These are phyloP conservation scores for Semibalanus balanoides DNA, from an alignment of 1,140 invertebrate species.

Conservation along the genomic window DNA sequence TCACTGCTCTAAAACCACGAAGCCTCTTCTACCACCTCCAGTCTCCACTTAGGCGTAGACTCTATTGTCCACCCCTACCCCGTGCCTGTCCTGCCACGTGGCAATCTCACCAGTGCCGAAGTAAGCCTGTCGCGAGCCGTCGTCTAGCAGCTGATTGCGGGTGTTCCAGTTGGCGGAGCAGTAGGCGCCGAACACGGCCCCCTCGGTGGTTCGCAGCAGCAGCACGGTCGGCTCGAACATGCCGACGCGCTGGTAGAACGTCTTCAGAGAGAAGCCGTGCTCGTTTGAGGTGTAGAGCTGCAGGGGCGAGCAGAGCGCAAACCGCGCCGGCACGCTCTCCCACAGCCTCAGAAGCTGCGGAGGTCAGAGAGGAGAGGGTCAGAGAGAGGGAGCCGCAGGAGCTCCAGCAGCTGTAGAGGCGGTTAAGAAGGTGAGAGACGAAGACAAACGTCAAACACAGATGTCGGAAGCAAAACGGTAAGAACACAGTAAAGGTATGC, in stretches of 20 bases:
- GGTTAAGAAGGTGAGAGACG: too few relatives aligned
- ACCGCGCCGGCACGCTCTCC: slow-evolving; percentile 87
- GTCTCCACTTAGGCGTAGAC: too few relatives aligned
- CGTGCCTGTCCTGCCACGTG: too few relatives aligned
- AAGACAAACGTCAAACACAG: too few relatives aligned
- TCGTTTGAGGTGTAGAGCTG: slow-evolving; percentile 92
- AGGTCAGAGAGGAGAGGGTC: too few relatives aligned
- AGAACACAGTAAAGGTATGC: too few relatives aligned
- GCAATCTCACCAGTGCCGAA: slow-evolving; percentile 82
- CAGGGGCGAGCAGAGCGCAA: slow-evolving; percentile 86
- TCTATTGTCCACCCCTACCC: too few relatives aligned
- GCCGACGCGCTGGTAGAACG: slow-evolving; percentile 70
- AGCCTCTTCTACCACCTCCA: too few relatives aligned
- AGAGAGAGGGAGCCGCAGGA: neutral
- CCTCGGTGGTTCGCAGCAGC: slow-evolving; percentile 83
- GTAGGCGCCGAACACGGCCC: slow-evolving; percentile 92
- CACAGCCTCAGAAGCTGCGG: slow-evolving; percentile 71
- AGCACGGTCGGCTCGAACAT: slow-evolving; percentile 80
- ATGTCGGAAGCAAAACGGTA: too few relatives aligned
- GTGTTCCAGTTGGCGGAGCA: slow-evolving; percentile 65
- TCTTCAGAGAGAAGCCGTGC: slow-evolving; percentile 85
- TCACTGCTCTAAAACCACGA: too few relatives aligned
- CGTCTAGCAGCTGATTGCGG: slow-evolving; percentile 68
- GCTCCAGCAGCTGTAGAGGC: too few relatives aligned
- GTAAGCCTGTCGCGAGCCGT: slow-evolving; percentile 73